Evolutionary conservation across 2,888 invertebrate genomes (phyloP).

Genomic region (Eumacrocentrus americanus): DNA sequence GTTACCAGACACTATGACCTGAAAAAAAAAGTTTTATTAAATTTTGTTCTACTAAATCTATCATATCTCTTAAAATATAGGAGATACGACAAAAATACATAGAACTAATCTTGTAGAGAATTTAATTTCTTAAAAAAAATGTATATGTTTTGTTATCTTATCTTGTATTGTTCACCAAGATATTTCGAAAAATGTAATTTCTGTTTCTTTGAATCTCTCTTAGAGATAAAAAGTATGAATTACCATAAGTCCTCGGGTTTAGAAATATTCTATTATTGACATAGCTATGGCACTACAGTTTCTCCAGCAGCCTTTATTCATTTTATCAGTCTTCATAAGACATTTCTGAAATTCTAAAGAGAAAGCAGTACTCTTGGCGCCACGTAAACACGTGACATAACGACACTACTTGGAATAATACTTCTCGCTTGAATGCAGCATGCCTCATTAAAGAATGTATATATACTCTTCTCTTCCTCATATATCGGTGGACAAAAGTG

Average conservation of each 20-base stretch:
- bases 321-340: background rate
- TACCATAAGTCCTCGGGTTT: no score
- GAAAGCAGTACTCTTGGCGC: background rate
- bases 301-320: background rate
- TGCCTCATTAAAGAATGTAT: background rate
- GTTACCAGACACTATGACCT: conserved; percentile 82
- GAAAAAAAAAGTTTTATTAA: conserved; percentile 43
- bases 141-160: no score
- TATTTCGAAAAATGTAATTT: no score
- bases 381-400: background rate
- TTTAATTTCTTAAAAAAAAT: no score
- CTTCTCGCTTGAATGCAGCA: background rate
- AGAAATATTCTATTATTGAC: no score
- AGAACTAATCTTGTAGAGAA: no score
- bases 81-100: no score
- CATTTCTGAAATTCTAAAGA: background rate
- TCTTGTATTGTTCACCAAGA: no score
- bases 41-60: background rate
- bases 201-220: no score
- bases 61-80: no score
- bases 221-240: no score
- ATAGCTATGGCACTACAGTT: background rate
- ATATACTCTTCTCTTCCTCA: background rate
- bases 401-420: background rate
- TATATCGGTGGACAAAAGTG: background rate